These are phyloP conservation scores for Gopherus evgoodei DNA, from an alignment of 2,113 vertebrate genomes.

Conservation along the genomic window DNA sequence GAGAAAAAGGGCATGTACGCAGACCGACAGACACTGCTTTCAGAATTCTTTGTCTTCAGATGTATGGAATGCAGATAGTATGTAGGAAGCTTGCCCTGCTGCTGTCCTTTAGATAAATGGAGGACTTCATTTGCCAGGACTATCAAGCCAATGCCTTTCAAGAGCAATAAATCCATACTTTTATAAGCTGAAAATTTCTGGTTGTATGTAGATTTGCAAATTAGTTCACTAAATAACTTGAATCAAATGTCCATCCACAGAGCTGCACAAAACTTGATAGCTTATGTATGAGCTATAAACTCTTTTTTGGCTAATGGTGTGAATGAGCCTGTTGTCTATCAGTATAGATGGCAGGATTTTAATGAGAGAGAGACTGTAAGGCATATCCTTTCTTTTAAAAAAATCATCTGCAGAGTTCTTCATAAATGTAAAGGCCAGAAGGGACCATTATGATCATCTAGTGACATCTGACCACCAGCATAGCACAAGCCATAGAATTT, in stretches of 20 bases:
- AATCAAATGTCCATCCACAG: accelerated
- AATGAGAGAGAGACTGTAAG: background rate
- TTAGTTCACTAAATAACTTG: background rate
- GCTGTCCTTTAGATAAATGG: accelerated
- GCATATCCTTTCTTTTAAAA: background rate
- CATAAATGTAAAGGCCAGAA: background rate
- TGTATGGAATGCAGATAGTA: background rate
- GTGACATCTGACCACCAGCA: accelerated
- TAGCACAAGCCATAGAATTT: accelerated
- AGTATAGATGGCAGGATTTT: accelerated
- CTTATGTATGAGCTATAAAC: background rate
- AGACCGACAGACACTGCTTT: background rate
- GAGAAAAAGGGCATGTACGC: background rate
- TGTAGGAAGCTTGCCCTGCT: background rate
- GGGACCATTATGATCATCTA: background rate
- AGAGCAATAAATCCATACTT: background rate
- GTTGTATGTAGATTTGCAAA: background rate
- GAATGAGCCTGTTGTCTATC: background rate
- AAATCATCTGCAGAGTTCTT: background rate
- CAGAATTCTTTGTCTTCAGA: background rate
- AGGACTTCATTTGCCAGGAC: background rate
- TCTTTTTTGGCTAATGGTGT: background rate
- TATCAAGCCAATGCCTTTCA: accelerated
- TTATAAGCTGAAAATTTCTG: background rate
- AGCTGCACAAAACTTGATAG: background rate